A percentile compares a stretch with the other conserved stretches of the same genome.
Conservation (phyloP, 2,797 vertebrate species). For the Gastrophryne carolinensis region DNA sequence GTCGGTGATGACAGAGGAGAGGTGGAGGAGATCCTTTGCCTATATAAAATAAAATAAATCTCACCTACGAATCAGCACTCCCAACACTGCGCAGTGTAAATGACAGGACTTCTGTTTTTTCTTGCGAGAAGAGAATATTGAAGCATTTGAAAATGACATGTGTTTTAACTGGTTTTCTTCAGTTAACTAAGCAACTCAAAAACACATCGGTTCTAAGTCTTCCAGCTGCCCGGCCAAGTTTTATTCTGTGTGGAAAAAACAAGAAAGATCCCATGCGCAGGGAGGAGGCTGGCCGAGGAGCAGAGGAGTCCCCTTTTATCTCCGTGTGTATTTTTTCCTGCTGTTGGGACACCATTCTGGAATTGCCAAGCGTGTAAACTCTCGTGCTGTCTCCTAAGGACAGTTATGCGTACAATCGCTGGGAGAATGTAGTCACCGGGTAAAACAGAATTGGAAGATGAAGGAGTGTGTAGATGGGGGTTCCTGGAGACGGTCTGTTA, state of each 20-base stretch:
- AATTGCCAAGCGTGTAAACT: slow-evolving; percentile 1
- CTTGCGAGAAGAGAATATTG: slow-evolving; percentile 19
- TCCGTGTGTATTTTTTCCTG: slow-evolving; percentile 9
- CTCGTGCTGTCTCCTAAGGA: not conserved
- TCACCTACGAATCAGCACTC: not conserved
- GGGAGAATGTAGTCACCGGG: not conserved
- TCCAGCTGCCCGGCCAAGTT: slow-evolving; percentile 33
- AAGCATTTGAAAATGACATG: not conserved
- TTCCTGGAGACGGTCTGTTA: not conserved
- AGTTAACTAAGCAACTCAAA: slow-evolving; percentile 48
- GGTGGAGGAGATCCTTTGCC: no score
- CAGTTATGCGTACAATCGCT: not conserved
- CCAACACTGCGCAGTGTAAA: not conserved
- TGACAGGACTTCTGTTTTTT: slow-evolving; percentile 1
- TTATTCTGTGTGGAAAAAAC: slow-evolving; percentile 45
- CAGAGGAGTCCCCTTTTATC: slow-evolving; percentile 50
- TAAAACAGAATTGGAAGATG: not conserved
- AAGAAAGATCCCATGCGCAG: slow-evolving; percentile 38
- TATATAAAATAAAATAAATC: no score
- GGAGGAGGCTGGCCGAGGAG: slow-evolving; percentile 2
- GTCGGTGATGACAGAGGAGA: no score
- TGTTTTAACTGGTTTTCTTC: slow-evolving; percentile 43
- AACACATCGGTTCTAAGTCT: slow-evolving; percentile 33
- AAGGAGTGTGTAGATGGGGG: not conserved
- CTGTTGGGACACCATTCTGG: slow-evolving; percentile 13